Percentiles rank a stretch among this genome's conserved stretches.
Evolutionary conservation across 1,140 invertebrate genomes (phyloP).

Genomic region (Ostrea edulis): DNA sequence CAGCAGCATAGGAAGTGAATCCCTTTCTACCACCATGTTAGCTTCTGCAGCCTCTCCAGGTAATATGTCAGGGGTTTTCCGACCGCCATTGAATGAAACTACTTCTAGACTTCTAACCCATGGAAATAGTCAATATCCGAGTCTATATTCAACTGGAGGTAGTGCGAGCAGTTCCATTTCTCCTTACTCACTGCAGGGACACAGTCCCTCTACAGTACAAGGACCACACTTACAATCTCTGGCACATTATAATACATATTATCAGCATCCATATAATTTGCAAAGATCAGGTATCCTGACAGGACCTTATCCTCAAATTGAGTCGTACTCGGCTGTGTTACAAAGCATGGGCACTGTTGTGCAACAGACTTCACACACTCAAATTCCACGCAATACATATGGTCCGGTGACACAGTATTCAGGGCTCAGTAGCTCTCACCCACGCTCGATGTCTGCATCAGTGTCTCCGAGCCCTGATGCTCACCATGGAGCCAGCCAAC

Average conservation of each 20-base stretch:
- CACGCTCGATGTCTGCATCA: slow-evolving; percentile 53
- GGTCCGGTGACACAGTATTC: slow-evolving; percentile 57
- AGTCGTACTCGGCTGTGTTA: slow-evolving; percentile 75
- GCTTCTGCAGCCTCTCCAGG: slow-evolving; percentile 58
- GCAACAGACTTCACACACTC: slow-evolving; percentile 70
- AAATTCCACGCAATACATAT: slow-evolving; percentile 70
- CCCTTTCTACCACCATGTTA: slow-evolving; percentile 61
- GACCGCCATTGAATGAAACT: slow-evolving; percentile 63
- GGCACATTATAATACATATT: slow-evolving; percentile 55
- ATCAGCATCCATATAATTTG: slow-evolving; percentile 48
- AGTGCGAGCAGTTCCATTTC: slow-evolving; percentile 46
- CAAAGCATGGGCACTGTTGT: slow-evolving; percentile 75
- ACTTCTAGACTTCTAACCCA: slow-evolving; percentile 54
- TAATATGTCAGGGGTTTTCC: slow-evolving; percentile 61
- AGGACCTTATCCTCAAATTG: slow-evolving; percentile 72
- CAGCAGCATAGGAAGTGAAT: slow-evolving; percentile 43
- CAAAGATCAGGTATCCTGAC: slow-evolving; percentile 42
- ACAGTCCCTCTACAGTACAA: slow-evolving; percentile 54
- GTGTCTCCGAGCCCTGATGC: slow-evolving; percentile 53
- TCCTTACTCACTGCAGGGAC: slow-evolving; percentile 65
- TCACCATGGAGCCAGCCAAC: neutral
- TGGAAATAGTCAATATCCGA: slow-evolving; percentile 45
- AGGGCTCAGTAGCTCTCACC: slow-evolving; percentile 54
- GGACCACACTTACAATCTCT: slow-evolving; percentile 47
- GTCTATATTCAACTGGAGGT: slow-evolving; percentile 46